Evolutionary conservation across 1,140 invertebrate genomes (phyloP), one percentile per base, ranked within the genome.

Genomic region (Ruditapes philippinarum): DNA sequence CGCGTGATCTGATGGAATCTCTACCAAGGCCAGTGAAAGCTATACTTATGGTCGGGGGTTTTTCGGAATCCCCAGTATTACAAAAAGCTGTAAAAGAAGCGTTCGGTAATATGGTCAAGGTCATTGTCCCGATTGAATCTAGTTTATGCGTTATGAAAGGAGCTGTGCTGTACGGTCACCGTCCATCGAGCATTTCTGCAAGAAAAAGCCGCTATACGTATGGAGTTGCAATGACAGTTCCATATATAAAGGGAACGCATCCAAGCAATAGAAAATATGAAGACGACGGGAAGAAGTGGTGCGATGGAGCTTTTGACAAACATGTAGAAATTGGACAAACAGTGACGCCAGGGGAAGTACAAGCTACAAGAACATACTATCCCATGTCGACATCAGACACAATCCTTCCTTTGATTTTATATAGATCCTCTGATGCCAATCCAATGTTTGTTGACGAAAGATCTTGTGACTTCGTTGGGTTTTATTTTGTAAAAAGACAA

Each of bases 101-200:
- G 19, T 81, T 81, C 49, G 12, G 2, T 11, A 0, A n/a, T 57
- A 62, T 1, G 22, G 49, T 40, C 11, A 38, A 79, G 28, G 49
- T 79, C 12, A 82, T 89, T 54, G 51, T 83, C 40, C 87, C 87
- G 22, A 40, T 25, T 1, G 88, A 89, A 33, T 74, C 85, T 1
- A 70, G 85, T 0, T 54, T 89, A 12, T 62, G 40, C 4, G 70
- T 89, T 9, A 22, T 89, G 54, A 89, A 89, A 65, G 88, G 88
- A 0, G 88, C 88, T 14, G 88, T 89, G 1, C 73, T 89, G 14
- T 89, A 68, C 49, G 88, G 88, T 9, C 88, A 88, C 45, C 25
- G 40, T 19, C 85, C 85, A 22, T 68, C 36, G 7, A 70, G n/a
- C 0, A 88, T 88, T 12, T 19, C 74, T 12, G 51, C 45, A 36